phyloP scores from a whole-genome alignment of 2,888 invertebrate genomes.

The Apodemia hepburni region DNA sequence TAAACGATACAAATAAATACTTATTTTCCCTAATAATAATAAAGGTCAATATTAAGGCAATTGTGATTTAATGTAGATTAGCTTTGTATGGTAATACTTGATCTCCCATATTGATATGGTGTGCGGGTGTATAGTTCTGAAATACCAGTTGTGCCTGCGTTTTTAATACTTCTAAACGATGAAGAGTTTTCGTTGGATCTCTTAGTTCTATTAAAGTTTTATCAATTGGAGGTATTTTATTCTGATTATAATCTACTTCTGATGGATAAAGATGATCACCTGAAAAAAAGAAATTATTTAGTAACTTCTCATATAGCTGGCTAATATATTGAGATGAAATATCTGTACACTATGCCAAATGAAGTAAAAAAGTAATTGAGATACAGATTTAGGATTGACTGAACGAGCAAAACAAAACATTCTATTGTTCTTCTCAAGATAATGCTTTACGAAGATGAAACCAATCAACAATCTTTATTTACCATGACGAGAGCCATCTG shows the following conservation, averaged over 20 bases:
- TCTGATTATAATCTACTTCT: constrained; percentile 53
- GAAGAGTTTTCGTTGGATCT: constrained; percentile 43
- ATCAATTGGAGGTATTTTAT: constrained; percentile 39
- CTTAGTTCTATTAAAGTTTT: constrained; percentile 58
- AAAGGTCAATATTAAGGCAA: constrained; percentile 59
- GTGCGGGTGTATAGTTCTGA: constrained; percentile 50
- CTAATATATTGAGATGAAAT: background rate
- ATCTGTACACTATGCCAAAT: background rate
- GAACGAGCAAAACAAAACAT: no score
- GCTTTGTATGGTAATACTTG: constrained; percentile 40
- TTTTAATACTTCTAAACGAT: constrained; percentile 49
- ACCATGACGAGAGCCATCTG: no score
- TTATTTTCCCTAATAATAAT: constrained; percentile 36
- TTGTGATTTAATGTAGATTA: constrained; percentile 30
- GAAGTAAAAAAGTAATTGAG: no score
- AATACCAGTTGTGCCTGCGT: constrained; percentile 38
- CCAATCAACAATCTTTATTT: no score
- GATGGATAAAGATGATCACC: constrained; percentile 75
- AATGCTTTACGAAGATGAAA: no score
- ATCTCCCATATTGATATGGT: constrained; percentile 67
- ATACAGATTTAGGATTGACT: no score
- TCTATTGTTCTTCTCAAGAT: no score
- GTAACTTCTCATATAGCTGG: background rate
- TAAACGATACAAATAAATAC: background rate
- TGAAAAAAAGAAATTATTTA: constrained; percentile 40